Evolutionary conservation across 1,140 invertebrate species (phyloP).

Genomic region (Oncopodura yosiiana): DNA sequence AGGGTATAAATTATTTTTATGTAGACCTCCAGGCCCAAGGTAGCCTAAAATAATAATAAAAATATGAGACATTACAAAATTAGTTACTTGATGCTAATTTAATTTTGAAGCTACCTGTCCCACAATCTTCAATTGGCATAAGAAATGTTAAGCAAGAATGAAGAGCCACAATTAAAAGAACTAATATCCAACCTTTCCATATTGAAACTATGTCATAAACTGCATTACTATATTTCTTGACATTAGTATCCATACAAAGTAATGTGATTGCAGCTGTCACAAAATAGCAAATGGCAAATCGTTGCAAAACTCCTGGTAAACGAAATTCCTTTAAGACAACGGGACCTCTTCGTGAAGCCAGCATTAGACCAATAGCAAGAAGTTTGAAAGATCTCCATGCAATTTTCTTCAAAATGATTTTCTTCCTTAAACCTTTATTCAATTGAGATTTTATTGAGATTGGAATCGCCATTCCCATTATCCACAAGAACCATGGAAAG

Average conservation of each 20-base stretch:
- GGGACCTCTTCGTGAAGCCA: constrained; percentile 48
- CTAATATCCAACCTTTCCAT: constrained; percentile 51
- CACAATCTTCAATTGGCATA: constrained; percentile 60
- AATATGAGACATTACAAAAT: too few species aligned
- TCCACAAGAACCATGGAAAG: constrained; percentile 92
- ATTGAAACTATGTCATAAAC: constrained; percentile 30
- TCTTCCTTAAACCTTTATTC: constrained; percentile 50
- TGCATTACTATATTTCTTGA: too few species aligned
- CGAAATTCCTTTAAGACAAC: constrained; percentile 45
- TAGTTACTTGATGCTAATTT: too few species aligned
- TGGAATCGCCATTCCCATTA: constrained; percentile 82
- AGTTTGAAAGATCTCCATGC: constrained; percentile 48
- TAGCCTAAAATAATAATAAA: constrained; percentile 58
- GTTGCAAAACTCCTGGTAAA: constrained; percentile 73
- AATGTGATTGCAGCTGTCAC: constrained; percentile 54
- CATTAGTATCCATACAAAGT: constrained; percentile 16
- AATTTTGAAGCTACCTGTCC: too few species aligned
- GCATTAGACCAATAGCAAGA: constrained; percentile 53
- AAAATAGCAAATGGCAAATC: constrained; percentile 71
- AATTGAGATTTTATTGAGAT: constrained; percentile 67
- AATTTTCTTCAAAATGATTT: constrained; percentile 44
- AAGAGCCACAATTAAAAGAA: constrained; percentile 49
- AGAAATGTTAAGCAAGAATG: constrained; percentile 62
- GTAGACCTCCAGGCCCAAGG: constrained; percentile 75
- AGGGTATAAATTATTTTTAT: too few species aligned